Evolutionary conservation across 2,113 vertebrate genomes (phyloP), one percentile per base, ranked within the genome.

Genomic region (Erinaceus europaeus): DNA sequence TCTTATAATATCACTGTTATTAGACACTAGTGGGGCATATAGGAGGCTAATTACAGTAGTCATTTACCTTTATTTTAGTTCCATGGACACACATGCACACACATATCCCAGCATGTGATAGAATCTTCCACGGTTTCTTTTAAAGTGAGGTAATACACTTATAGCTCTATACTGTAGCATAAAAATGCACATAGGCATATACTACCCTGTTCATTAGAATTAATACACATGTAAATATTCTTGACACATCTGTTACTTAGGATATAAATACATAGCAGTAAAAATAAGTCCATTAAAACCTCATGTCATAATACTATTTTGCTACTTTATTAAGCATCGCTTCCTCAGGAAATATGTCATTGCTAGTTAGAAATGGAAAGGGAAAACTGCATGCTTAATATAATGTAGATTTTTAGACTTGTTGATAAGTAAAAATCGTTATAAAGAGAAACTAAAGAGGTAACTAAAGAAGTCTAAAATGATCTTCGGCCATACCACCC

Each of bases 61-160:
- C 34, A 18, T 88, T 44, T 48, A 81, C 32, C 68, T 64, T 79
- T 48, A 92, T 84, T 81, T 88, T 52, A 27, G 71, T 80, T 88
- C 21, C 15, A 8, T 38, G 38, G 25, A 34, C 13, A 53, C 34
- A 77, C 3, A 17, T 73, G 40, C 7, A 15, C n/a, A n/a, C n/a
- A n/a, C n/a, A n/a, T n/a, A 42, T 76, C 59, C 59, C 53, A 9
- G 65, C 2, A 44, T 14, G 25, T 65, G 20, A 57, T 50, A 27
- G 64, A 64, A 52, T 77, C 48, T 81, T 14, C 9, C 6, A 29
- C 3, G 5, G 1, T 73, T 20, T 82, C n/a, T 55, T 38, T 55
- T 50, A 40, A 36, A 46, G 17, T 59, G 23, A 46, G 84, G 20
- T 14, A 44, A n/a, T 3, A 6, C 10, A 9, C 1, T 88, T 64